These are phyloP conservation scores for Pseudochaenichthys georgianus DNA, from an alignment of 2,797 vertebrate species.

Conservation along the genomic window DNA sequence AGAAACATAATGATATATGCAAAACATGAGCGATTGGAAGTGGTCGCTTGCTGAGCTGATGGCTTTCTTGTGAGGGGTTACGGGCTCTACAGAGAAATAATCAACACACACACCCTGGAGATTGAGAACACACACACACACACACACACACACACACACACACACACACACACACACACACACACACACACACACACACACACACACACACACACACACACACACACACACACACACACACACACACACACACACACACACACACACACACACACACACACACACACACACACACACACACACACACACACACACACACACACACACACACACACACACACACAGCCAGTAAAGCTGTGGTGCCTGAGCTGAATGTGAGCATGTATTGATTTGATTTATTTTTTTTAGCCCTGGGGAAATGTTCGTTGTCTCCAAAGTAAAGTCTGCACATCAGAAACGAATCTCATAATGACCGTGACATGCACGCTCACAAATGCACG, in stretches of 20 bases:
- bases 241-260: no score
- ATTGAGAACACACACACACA: no score
- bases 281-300: background rate
- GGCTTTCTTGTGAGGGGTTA: slow-evolving; percentile 43
- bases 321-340: no score
- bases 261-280: background rate
- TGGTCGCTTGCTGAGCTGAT: slow-evolving; percentile 46
- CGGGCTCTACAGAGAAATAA: slow-evolving; percentile 29
- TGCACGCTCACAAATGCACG: slow-evolving; percentile 23
- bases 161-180: background rate
- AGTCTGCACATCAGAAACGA: slow-evolving; percentile 3
- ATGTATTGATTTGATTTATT: background rate
- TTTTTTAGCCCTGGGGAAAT: slow-evolving; percentile 1
- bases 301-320: no score
- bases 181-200: no score
- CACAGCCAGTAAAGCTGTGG: background rate
- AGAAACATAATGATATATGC: slow-evolving; percentile 46
- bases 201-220: background rate
- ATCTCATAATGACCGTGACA: slow-evolving; percentile 27
- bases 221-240: background rate
- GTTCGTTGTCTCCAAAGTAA: slow-evolving; percentile 14
- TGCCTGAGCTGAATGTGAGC: slow-evolving; percentile 3
- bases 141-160: background rate
- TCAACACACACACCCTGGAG: background rate
- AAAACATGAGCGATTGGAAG: slow-evolving; percentile 46